Conservation (phyloP, 92 coral and sea anemone species). For the Parazoanthus swiftii region DNA sequence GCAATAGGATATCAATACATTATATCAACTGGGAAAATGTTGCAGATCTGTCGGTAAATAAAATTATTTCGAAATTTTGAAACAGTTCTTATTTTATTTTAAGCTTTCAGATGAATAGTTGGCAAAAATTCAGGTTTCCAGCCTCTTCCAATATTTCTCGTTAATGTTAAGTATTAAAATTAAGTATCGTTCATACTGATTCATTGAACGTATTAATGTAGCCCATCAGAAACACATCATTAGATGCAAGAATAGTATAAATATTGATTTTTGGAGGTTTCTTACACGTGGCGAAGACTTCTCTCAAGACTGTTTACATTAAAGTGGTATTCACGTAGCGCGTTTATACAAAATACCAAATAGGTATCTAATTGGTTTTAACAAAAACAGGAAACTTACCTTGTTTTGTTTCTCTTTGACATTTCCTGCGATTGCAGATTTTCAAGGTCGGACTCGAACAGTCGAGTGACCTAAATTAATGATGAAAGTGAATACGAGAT, state of each 20-base stretch:
- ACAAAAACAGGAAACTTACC: conserved; percentile 8
- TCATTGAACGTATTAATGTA: background rate
- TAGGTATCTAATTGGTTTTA: background rate
- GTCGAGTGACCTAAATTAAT: conserved; percentile 40
- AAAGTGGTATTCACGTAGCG: background rate
- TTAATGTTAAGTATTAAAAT: no score
- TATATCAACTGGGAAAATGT: no score
- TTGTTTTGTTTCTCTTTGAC: conserved; percentile 2
- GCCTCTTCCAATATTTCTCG: no score
- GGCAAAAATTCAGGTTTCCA: no score
- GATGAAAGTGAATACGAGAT: background rate
- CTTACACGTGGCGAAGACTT: conserved; percentile 33
- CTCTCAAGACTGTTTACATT: no score
- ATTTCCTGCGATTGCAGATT: conserved; percentile 31
- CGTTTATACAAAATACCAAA: no score
- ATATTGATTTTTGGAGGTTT: background rate
- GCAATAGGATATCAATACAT: no score
- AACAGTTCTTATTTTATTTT: no score
- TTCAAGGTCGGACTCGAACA: conserved; percentile 42
- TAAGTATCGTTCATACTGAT: background rate
- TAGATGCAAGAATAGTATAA: background rate
- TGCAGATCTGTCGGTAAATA: no score
- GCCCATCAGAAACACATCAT: background rate
- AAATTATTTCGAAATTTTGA: no score
- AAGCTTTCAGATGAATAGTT: no score